Evolutionary conservation across 2,113 vertebrate species (phyloP).

Genomic region (Phyllostomus discolor): DNA sequence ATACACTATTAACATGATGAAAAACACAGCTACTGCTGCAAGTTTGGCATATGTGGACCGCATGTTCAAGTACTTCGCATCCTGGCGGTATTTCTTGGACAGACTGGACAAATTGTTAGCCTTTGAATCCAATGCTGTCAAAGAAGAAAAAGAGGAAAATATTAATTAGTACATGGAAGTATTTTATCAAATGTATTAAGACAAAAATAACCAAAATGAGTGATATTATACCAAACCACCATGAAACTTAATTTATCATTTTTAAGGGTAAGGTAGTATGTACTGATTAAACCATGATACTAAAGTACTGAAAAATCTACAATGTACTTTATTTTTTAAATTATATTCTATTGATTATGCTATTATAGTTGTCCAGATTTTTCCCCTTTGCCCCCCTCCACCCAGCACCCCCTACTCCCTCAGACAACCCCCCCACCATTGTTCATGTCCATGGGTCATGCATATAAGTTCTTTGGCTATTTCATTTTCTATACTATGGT

Average conservation of each 20-base stretch:
- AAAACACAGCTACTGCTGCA: conserved; percentile 94
- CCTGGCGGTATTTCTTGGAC: conserved; percentile 98
- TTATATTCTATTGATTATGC: no score
- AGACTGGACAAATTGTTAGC: conserved; percentile 97
- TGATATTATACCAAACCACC: not conserved
- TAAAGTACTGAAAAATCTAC: not conserved
- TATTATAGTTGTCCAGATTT: no score
- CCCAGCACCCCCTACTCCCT: no score
- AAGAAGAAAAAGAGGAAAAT: conserved; percentile 47
- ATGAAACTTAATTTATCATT: not conserved
- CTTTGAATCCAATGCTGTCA: conserved; percentile 96
- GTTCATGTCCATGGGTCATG: no score
- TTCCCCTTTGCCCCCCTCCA: no score
- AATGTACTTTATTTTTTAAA: no score
- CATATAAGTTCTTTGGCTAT: no score
- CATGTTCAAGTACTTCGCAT: conserved; percentile 98
- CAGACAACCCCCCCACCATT: no score
- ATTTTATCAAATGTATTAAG: conserved; percentile 17
- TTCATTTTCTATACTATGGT: no score
- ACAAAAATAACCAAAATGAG: conserved; percentile 30
- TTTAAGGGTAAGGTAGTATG: not conserved
- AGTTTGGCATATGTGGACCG: conserved; percentile 98
- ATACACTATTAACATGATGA: conserved; percentile 98
- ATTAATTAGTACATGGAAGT: conserved; percentile 15
- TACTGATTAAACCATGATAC: not conserved